These are phyloP conservation scores for Myotis brandtii DNA, from an alignment of 2,113 vertebrate species.

Conservation along the genomic window DNA sequence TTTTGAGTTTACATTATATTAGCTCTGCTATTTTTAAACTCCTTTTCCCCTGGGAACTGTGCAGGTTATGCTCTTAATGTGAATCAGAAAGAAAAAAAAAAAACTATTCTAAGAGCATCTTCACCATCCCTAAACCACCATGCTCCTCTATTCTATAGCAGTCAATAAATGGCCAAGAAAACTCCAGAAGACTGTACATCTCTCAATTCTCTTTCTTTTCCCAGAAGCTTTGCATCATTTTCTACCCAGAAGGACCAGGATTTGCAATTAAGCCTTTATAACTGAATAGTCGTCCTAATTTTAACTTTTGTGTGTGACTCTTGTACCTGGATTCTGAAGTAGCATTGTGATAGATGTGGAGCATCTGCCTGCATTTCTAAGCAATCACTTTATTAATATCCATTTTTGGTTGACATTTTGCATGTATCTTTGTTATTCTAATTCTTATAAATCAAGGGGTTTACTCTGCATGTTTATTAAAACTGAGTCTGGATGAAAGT, in stretches of 20 bases:
- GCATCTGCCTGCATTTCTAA: slow-evolving; percentile 60
- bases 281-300: slow-evolving; percentile 54
- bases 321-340: slow-evolving; percentile 41
- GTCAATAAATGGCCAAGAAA: slow-evolving; percentile 46
- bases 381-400: slow-evolving; percentile 39
- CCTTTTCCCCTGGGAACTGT: slow-evolving; percentile 34
- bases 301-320: slow-evolving; percentile 44
- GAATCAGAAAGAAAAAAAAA: slow-evolving; percentile 60
- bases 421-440: slow-evolving; percentile 55
- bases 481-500: slow-evolving; percentile 68
- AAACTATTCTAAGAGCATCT: slow-evolving; percentile 50
- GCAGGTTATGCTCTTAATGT: slow-evolving; percentile 30
- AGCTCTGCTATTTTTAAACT: slow-evolving; percentile 52
- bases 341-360: slow-evolving; percentile 45
- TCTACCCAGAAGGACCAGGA: slow-evolving; percentile 50
- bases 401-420: slow-evolving; percentile 53
- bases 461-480: slow-evolving; percentile 77
- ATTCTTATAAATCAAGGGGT: slow-evolving; percentile 36
- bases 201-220: slow-evolving; percentile 28
- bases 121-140: neutral
- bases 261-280: slow-evolving; percentile 63
- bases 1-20: slow-evolving; percentile 66
- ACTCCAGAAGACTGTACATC: slow-evolving; percentile 51
- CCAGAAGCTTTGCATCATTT: slow-evolving; percentile 53
- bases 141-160: neutral